A percentile compares a stretch with the other conserved stretches of the same genome.
These are phyloP conservation scores for Drosophila leonis DNA, from an alignment of 2,888 invertebrate genomes.

Conservation along the genomic window DNA sequence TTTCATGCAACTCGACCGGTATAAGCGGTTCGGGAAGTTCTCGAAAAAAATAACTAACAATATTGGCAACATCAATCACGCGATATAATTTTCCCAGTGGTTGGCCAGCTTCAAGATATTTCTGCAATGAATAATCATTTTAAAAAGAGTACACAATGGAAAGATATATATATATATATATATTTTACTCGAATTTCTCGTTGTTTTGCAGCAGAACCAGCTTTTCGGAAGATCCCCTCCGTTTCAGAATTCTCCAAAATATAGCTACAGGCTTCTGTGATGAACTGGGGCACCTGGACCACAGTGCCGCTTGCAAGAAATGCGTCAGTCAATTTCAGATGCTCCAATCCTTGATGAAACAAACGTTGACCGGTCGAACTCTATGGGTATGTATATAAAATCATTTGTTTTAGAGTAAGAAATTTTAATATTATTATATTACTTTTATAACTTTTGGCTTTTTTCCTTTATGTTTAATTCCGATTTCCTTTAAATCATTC, in stretches of 20 bases:
- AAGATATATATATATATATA: neutral
- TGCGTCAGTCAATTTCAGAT: constrained; percentile 87
- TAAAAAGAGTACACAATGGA: neutral
- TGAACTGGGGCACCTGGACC: constrained; percentile 90
- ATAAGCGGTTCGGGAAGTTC: constrained; percentile 94
- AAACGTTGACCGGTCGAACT: constrained; percentile 1
- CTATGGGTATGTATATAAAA: neutral
- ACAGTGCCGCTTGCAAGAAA: constrained; percentile 90
- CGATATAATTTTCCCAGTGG: constrained; percentile 87
- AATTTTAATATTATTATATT: neutral
- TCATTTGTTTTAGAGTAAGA: neutral
- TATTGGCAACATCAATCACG: constrained; percentile 94
- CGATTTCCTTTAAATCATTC: constrained; percentile 8
- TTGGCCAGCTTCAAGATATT: constrained; percentile 10
- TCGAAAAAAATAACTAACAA: constrained; percentile 93
- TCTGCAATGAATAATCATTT: constrained; percentile 2
- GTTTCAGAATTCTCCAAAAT: constrained; percentile 89
- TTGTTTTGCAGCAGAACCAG: constrained; percentile 87
- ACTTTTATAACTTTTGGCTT: constrained; percentile 9
- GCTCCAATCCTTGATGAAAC: constrained; percentile 29
- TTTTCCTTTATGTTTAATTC: constrained; percentile 12
- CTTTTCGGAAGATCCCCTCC: constrained; percentile 95
- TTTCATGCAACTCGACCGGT: constrained; percentile 89
- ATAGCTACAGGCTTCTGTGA: constrained; percentile 90
- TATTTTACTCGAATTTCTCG: constrained; percentile 8